A percentile compares a stretch with the other conserved stretches of the same genome.
Evolutionary conservation across 2,113 vertebrate genomes (phyloP).

Genomic region (Numida meleagris): DNA sequence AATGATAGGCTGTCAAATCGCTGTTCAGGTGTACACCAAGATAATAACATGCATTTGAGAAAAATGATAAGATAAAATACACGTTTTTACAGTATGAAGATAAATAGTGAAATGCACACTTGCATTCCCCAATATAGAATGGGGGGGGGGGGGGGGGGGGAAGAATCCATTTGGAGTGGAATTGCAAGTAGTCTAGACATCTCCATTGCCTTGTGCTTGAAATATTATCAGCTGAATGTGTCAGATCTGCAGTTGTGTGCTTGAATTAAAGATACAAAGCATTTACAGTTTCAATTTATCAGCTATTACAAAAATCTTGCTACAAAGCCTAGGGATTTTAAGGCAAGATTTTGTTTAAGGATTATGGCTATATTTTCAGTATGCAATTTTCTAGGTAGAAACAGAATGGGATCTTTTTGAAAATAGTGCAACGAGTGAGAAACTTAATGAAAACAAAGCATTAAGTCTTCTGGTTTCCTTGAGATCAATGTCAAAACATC

Average conservation of each 20-base stretch:
- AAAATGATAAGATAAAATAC: constrained; percentile 42
- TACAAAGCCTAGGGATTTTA: background rate
- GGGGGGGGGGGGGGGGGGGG: too few relatives aligned
- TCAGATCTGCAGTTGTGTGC: background rate
- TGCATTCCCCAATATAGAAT: background rate
- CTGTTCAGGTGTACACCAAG: constrained; percentile 46
- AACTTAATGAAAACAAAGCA: background rate
- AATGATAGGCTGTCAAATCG: constrained; percentile 71
- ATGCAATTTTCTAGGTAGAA: background rate
- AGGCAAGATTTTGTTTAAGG: background rate
- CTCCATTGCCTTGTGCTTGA: constrained; percentile 8
- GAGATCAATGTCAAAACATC: background rate
- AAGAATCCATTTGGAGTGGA: background rate
- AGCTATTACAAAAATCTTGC: background rate
- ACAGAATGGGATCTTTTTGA: background rate
- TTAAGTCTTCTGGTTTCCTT: background rate
- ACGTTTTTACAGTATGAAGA: constrained; percentile 43
- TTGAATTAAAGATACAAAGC: background rate
- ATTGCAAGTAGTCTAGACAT: background rate
- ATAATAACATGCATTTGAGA: constrained; percentile 59
- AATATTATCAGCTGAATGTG: background rate
- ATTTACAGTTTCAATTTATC: background rate
- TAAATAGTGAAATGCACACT: constrained; percentile 37
- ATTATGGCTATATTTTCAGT: background rate
- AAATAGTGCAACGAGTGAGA: background rate